Evolutionary conservation across 2,113 vertebrate species (phyloP).

Genomic region (Proteles cristata): DNA sequence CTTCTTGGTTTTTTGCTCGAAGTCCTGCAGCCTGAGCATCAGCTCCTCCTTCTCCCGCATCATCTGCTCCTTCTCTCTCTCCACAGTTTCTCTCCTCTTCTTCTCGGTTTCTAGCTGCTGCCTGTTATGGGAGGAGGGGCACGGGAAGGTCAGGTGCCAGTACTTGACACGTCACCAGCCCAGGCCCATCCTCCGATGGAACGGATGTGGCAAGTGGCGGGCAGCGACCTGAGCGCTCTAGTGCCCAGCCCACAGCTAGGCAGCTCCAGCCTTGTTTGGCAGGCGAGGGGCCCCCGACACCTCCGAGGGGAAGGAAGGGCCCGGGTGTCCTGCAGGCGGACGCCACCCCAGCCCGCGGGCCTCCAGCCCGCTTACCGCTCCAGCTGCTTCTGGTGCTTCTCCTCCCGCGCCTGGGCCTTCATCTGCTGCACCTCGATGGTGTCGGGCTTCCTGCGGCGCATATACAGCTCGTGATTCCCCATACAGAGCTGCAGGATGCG

Average conservation of each 20-base stretch:
- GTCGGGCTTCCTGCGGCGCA: constrained; percentile 97
- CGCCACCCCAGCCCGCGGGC: neutral
- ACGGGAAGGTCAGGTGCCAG: neutral
- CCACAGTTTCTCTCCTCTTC: constrained; percentile 93
- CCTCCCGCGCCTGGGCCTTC: constrained; percentile 97
- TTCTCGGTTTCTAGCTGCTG: constrained; percentile 95
- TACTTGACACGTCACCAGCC: neutral
- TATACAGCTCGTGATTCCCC: constrained; percentile 98
- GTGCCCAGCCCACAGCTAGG: neutral
- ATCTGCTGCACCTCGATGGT: constrained; percentile 99
- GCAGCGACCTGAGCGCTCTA: fast-evolving
- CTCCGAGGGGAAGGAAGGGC: neutral
- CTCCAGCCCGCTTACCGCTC: constrained; percentile 87
- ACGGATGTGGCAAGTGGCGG: neutral
- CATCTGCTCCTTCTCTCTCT: constrained; percentile 95
- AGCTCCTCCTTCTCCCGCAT: constrained; percentile 94
- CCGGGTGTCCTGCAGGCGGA: neutral
- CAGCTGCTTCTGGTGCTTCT: constrained; percentile 94
- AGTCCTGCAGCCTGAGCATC: constrained; percentile 92
- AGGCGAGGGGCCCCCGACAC: fast-evolving
- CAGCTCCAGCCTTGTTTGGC: fast-evolving
- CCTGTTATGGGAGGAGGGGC: constrained; percentile 78
- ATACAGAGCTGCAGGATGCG: constrained; percentile 98
- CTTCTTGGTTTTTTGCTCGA: constrained; percentile 94
- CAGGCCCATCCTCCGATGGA: neutral